A percentile compares a stretch with the other conserved stretches of the same genome.
Evolutionary conservation across 2,888 invertebrate species (phyloP).

Genomic region (Petrolisthes cinctipes): DNA sequence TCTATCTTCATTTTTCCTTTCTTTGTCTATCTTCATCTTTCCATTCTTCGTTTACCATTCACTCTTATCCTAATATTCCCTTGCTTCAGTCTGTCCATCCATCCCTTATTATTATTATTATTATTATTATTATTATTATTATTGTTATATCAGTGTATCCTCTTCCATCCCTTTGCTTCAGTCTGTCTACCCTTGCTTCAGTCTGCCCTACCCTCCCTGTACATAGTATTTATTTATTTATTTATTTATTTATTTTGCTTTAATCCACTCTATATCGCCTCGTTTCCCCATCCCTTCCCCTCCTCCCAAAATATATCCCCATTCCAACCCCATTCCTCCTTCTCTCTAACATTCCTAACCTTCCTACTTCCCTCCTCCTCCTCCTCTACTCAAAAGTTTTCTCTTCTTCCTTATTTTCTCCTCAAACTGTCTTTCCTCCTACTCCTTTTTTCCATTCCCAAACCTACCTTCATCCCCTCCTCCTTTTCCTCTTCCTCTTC

Average conservation of each 20-base stretch:
- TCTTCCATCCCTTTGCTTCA: background rate
- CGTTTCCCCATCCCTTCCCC: background rate
- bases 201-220: background rate
- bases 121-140: background rate
- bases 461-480: background rate
- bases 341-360: background rate
- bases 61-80: background rate
- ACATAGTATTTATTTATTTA: background rate
- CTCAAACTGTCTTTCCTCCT: background rate
- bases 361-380: background rate
- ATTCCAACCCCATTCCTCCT: background rate
- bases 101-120: background rate
- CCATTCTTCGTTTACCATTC: background rate
- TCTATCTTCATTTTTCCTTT: background rate
- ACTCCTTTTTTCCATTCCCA: background rate
- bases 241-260: background rate
- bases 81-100: background rate
- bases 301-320: background rate
- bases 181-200: background rate
- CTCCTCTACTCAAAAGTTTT: background rate
- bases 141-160: background rate
- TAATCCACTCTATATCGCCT: background rate
- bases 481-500: background rate
- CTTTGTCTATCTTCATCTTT: background rate
- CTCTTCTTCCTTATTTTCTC: background rate